Evolutionary conservation across 2,797 vertebrate species (phyloP), one percentile per base, ranked within the genome.

Genomic region (Bovichtus variegatus): DNA sequence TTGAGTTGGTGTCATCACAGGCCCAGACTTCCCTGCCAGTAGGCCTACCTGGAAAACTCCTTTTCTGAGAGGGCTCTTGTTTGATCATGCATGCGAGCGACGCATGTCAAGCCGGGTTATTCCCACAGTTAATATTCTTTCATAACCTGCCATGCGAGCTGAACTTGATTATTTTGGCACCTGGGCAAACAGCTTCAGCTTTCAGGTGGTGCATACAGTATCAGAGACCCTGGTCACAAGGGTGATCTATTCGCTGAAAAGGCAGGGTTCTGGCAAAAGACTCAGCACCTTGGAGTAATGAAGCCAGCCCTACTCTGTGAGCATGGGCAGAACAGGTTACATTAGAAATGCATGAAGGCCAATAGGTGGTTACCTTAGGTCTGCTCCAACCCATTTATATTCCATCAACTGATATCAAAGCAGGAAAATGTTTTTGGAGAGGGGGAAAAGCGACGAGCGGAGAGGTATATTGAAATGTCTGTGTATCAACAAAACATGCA

Each of bases 91-190:
- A 92, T 82, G 86, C 88, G 78, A 88, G 90, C 86, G 89, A 93
- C 88, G 85, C 92, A 92, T 94, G 95, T 96, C 95, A 96, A 93
- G 91, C 91, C 83, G 90, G 94, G 94, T 94, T 96, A 95, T 95
- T 95, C 95, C 95, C 94, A 94, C 92, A 95, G 95, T 96, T 95
- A 94, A 95, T 96, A 95, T 95, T 95, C 95, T 96, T 95, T 96
- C 95, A 96, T 95, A 94, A 94, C 93, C 94, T 87, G 92, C 95
- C 95, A 95, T 93, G 92, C 87, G 76, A 86, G 91, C 93, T 92
- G 91, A 94, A 95, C 93, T 94, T 96, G 95, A 96, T 95, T 95
- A 95, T 95, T 95, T 95, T 96, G 95, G 95, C 95, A 95, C 92
- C 90, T 91, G 91, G 94, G 93, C 93, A 93, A 94, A 94, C 93